Conservation (phyloP, 2,113 vertebrate genomes). For the Patagioenas fasciata region DNA sequence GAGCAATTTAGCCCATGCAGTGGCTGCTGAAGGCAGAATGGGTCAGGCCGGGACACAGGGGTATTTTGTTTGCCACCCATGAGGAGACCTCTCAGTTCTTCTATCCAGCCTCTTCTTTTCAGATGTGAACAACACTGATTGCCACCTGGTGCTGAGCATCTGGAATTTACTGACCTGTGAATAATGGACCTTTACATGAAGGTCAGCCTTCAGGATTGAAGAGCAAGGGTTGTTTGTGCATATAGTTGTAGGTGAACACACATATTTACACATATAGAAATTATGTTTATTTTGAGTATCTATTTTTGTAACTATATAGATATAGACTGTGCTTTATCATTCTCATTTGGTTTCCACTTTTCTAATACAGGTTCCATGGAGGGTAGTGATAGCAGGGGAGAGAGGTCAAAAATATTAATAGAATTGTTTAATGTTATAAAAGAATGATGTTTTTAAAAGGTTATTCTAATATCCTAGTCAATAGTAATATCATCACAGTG, state of each 20-base stretch:
- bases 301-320: background rate
- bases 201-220: background rate
- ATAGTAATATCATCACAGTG: conserved; percentile 47
- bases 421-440: conserved; percentile 27
- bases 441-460: conserved; percentile 55
- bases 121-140: background rate
- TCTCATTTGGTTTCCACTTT: background rate
- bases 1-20: background rate
- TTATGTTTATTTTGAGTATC: background rate
- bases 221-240: background rate
- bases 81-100: background rate
- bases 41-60: background rate
- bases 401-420: conserved; percentile 49
- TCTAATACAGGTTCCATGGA: background rate
- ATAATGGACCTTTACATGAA: background rate
- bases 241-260: background rate
- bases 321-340: background rate
- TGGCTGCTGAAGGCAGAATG: background rate
- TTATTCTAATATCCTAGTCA: conserved; percentile 63
- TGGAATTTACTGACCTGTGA: background rate
- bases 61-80: background rate
- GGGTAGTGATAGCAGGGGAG: background rate
- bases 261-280: background rate
- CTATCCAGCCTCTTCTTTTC: background rate
- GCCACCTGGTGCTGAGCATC: background rate